Conservation (phyloP, 2,113 vertebrate genomes). For the Proterorhinus semilunaris region DNA sequence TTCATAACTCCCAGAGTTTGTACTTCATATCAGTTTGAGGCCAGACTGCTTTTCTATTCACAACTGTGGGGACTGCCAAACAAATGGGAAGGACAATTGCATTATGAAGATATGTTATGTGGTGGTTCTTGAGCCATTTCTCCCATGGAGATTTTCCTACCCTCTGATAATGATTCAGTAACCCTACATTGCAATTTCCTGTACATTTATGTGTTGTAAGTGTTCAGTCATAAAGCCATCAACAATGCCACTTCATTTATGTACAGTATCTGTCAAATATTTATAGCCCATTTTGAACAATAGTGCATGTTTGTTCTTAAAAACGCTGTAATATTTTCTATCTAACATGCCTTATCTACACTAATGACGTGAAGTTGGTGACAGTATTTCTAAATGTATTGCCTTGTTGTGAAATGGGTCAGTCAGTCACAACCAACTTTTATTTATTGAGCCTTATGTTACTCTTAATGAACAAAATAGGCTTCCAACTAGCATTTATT, state of each 20-base stretch:
- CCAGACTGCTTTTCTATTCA: conserved; percentile 21
- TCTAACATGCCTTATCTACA: conserved; percentile 45
- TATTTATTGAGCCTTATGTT: conserved; percentile 3
- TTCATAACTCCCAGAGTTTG: conserved; percentile 71
- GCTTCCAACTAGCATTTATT: too few relatives aligned
- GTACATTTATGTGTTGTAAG: conserved; percentile 7
- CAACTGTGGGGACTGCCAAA: conserved; percentile 16
- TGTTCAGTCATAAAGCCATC: conserved; percentile 16
- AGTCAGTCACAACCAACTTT: neutral
- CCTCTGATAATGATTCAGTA: conserved; percentile 11
- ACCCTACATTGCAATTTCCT: conserved; percentile 18
- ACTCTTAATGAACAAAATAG: neutral
- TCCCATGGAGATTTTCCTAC: conserved; percentile 39
- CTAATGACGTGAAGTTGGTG: conserved; percentile 28
- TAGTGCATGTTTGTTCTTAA: conserved; percentile 38
- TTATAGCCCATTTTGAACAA: conserved; percentile 13
- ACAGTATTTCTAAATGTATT: conserved; percentile 22
- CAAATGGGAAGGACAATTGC: conserved; percentile 26
- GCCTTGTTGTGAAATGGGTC: conserved; percentile 17
- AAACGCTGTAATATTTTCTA: conserved; percentile 13
- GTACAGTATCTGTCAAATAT: conserved; percentile 17
- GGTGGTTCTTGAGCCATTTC: conserved; percentile 29
- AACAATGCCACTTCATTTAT: conserved; percentile 25
- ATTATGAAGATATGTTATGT: conserved; percentile 40
- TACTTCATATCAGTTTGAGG: conserved; percentile 14